Conservation (phyloP, 1,140 invertebrate genomes). For the Trigoniulus corallinus region DNA sequence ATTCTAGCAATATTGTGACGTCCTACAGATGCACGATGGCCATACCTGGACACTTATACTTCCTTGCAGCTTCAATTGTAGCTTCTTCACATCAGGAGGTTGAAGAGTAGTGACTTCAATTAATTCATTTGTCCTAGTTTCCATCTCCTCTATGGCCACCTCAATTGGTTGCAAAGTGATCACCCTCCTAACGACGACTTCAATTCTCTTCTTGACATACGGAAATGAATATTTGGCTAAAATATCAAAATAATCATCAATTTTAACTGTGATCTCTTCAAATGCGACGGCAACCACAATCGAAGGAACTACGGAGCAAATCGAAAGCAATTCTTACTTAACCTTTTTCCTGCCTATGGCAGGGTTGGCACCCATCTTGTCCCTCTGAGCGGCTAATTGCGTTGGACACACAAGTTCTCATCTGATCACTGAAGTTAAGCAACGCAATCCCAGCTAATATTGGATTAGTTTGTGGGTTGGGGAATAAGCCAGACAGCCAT, state of each 20-base stretch:
- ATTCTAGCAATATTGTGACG: too few relatives aligned
- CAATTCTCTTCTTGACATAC: slow-evolving; percentile 76
- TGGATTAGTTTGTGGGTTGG: too few relatives aligned
- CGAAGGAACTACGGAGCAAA: too few relatives aligned
- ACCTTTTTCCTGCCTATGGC: too few relatives aligned
- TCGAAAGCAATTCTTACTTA: slow-evolving; percentile 6
- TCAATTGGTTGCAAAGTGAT: slow-evolving; percentile 77
- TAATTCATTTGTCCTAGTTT: slow-evolving; percentile 59
- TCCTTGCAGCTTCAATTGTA: slow-evolving; percentile 75
- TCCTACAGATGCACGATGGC: too few relatives aligned
- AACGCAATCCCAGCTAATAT: too few relatives aligned
- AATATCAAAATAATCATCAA: slow-evolving; percentile 15
- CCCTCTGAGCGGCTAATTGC: too few relatives aligned
- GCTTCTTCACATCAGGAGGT: slow-evolving; percentile 66
- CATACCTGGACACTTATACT: slow-evolving; percentile 69
- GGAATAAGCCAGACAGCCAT: too few relatives aligned
- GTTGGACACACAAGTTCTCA: too few relatives aligned
- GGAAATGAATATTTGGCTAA: slow-evolving; percentile 69
- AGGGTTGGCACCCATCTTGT: too few relatives aligned
- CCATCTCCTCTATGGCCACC: slow-evolving; percentile 86
- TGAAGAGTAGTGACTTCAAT: slow-evolving; percentile 63
- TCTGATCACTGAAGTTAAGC: too few relatives aligned
- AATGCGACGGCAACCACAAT: not conserved
- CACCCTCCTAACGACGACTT: slow-evolving; percentile 49
- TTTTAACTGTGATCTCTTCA: slow-evolving; percentile 10